Conservation (phyloP, 2,113 vertebrate species). For the Poecile atricapillus region DNA sequence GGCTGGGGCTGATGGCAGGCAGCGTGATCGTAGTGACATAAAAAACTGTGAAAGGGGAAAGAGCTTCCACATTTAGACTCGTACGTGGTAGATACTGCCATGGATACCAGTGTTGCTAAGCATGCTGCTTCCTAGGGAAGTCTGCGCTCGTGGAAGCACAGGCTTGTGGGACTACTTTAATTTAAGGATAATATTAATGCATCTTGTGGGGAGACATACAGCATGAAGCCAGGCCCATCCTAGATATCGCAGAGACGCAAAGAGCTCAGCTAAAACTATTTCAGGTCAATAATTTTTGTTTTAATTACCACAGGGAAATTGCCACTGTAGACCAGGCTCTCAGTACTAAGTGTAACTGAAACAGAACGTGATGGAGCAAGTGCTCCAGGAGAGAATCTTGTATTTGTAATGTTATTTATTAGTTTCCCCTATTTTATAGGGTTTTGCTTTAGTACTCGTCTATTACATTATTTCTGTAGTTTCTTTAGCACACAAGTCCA, state of each 20-base stretch:
- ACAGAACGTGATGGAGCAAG: not conserved
- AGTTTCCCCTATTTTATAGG: not conserved
- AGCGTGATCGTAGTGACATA: not conserved
- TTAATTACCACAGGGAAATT: not conserved
- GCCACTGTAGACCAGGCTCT: not conserved
- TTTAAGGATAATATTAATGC: not conserved
- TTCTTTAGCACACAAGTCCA: not conserved
- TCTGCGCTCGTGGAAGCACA: not conserved
- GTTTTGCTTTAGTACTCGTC: not conserved
- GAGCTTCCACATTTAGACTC: slow-evolving; percentile 20
- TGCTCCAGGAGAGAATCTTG: not conserved
- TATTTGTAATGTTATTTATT: not conserved
- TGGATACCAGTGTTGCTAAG: slow-evolving; percentile 39
- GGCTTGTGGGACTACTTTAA: not conserved
- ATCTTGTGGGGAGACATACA: not conserved
- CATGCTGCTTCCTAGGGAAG: not conserved
- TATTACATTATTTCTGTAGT: not conserved
- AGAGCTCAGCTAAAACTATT: not conserved
- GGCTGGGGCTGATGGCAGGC: not conserved
- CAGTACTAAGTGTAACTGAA: not conserved
- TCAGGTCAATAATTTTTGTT: not conserved
- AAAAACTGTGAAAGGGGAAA: not conserved
- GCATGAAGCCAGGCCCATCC: not conserved
- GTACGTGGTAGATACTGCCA: not conserved
- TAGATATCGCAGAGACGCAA: not conserved